A percentile compares a stretch with the other conserved stretches of the same genome.
phyloP scores from a whole-genome alignment of 2,113 vertebrate species.

The Ornithorhynchus anatinus region DNA sequence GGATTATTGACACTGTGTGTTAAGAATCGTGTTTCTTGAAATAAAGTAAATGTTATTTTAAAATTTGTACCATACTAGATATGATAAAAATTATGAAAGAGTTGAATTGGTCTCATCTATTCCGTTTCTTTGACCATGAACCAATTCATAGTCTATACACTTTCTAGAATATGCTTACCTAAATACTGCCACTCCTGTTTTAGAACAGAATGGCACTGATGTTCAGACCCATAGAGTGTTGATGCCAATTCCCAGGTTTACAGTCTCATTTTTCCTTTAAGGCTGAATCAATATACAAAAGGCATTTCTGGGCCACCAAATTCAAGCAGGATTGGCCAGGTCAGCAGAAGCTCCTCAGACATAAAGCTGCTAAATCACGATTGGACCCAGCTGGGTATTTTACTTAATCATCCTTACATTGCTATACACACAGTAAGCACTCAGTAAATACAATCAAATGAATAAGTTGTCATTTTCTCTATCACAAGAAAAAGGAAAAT shows the following conservation, averaged over 20 bases:
- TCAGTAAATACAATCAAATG: neutral
- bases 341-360: neutral
- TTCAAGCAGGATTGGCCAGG: conserved; percentile 40
- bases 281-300: conserved; percentile 39
- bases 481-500: conserved; percentile 1
- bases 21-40: neutral
- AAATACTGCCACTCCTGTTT: conserved; percentile 40
- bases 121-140: neutral
- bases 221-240: neutral
- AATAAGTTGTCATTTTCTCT: neutral
- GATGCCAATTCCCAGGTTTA: conserved; percentile 38
- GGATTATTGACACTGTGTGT: neutral
- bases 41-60: neutral
- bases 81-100: conserved; percentile 21
- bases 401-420: conserved; percentile 2
- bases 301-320: neutral
- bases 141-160: conserved; percentile 14
- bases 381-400: neutral
- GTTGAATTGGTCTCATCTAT: neutral
- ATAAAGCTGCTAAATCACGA: neutral
- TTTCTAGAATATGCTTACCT: conserved; percentile 39
- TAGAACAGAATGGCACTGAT: conserved; percentile 60
- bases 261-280: conserved; percentile 30
- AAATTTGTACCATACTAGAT: neutral
- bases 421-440: neutral